Base-by-base conservation (phyloP, 2,113 vertebrate genomes). In the Poeciliopsis turrubarensis region DNA sequence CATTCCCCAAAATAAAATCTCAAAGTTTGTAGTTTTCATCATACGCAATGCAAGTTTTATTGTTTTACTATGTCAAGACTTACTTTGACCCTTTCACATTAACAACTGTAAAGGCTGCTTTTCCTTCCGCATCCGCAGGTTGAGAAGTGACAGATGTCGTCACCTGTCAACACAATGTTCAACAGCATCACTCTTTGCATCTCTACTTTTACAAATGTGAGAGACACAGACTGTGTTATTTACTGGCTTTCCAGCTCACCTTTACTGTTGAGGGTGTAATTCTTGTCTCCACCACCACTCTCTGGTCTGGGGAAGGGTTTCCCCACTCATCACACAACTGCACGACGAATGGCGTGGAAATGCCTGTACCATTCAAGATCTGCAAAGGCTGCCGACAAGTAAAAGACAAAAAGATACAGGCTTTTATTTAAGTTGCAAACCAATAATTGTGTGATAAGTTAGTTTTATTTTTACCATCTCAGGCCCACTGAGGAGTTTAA, bases 301-400 rank as follows among this genome's bases (percentile, higher is more conserved):
- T 91, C 79, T 95, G 89, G 84, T 97, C 95, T n/a, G 88, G 70
- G 75, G 93, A 87, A 11, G 91, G 95, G 90, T 98, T 97, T 78
- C 89, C 95, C 96, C 97, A 98, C n/a, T 94, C 81, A 85, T 99
- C 98, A 89, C 91, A 96, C 31, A 98, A 79, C 44, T 99, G 97
- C 72, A 97, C 19, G 65, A 92, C 7, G 66, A 99, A 93, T 1
- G 96, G 93, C 7, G 71, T 93, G 70, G 91, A 69, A 80, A 98
- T 82, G 72, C 94, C 89, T 60, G 92, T 94, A 54, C 94, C 96
- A 77, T 96, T 98, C 65, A 97, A 89, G 70, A 97, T 93, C 75
- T 95, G 88, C 83, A 98, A 29, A 54, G 92, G 90, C 97, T 99
- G 72, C 71, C 26, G 91, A 32, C 88, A 1, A 73, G 3, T 62